Conservation (phyloP, 92 coral and sea anemone species). For the Pocillopora meandrina region DNA sequence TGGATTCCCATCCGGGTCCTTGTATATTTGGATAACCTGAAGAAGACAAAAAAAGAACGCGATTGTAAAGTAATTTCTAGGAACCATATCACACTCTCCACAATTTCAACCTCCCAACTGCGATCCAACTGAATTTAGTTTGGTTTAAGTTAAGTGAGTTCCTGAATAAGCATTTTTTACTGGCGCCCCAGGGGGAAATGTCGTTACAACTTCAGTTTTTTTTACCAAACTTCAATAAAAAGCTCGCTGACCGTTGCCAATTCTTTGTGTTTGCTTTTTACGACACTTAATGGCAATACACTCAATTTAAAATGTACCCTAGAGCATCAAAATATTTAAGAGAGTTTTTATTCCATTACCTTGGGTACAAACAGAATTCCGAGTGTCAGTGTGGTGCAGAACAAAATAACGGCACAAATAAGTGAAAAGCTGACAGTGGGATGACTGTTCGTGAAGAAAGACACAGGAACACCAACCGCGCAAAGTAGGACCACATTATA, state of each 20-base stretch:
- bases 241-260: no score
- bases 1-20: slow-evolving; percentile 86
- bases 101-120: not conserved
- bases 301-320: not conserved
- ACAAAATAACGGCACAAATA: slow-evolving; percentile 79
- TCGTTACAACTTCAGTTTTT: no score
- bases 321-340: not conserved
- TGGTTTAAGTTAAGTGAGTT: no score
- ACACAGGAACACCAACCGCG: slow-evolving; percentile 85
- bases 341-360: slow-evolving; percentile 39
- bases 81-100: no score
- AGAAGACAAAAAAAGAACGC: not conserved
- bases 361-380: slow-evolving; percentile 85
- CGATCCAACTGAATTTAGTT: no score
- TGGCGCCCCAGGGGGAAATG: no score
- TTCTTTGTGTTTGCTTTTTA: no score
- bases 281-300: no score
- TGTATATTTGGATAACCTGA: slow-evolving; percentile 78
- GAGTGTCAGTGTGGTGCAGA: slow-evolving; percentile 81
- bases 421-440: slow-evolving; percentile 75
- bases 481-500: slow-evolving; percentile 85
- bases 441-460: slow-evolving; percentile 67
- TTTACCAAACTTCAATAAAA: no score
- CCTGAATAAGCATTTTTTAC: no score
- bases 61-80: no score